Evolutionary conservation across 2,113 vertebrate species (phyloP).

Genomic region (Nesoenas mayeri): DNA sequence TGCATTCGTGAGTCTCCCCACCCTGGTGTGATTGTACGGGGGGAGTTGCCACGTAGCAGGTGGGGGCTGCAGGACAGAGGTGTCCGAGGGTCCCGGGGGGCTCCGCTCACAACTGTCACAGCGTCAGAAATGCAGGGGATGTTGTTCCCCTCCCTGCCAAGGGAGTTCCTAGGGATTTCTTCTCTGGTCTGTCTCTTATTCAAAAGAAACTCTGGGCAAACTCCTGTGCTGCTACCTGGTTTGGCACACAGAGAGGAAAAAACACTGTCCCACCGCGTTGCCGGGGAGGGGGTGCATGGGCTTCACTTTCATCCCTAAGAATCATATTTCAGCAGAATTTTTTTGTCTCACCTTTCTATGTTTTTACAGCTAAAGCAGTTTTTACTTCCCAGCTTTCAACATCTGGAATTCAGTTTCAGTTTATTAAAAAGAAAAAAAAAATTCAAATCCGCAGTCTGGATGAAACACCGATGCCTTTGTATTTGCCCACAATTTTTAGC

Average conservation of each 20-base stretch:
- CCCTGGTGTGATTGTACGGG: rapidly evolving
- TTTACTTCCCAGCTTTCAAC: conserved; percentile 58
- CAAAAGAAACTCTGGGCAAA: neutral
- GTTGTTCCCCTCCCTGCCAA: neutral
- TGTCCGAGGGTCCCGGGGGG: rapidly evolving
- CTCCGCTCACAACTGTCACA: rapidly evolving
- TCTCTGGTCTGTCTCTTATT: neutral
- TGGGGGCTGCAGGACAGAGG: neutral
- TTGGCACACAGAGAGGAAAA: neutral
- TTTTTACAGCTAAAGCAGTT: conserved; percentile 63
- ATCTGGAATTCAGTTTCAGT: conserved; percentile 63
- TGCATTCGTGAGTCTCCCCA: neutral
- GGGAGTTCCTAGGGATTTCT: neutral
- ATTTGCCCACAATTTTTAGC: conserved; percentile 29
- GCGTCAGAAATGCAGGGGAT: neutral
- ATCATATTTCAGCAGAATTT: conserved; percentile 49
- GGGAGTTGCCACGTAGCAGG: neutral
- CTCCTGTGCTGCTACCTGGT: neutral
- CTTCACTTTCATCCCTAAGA: neutral
- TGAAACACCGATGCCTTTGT: conserved; percentile 49
- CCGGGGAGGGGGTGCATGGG: neutral
- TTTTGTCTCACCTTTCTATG: conserved; percentile 55
- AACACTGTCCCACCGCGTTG: neutral
- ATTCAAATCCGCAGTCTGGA: conserved; percentile 10
- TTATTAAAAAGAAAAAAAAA: conserved; percentile 39